Conservation (phyloP, 2,113 vertebrate genomes). For the Petroica traversi region DNA sequence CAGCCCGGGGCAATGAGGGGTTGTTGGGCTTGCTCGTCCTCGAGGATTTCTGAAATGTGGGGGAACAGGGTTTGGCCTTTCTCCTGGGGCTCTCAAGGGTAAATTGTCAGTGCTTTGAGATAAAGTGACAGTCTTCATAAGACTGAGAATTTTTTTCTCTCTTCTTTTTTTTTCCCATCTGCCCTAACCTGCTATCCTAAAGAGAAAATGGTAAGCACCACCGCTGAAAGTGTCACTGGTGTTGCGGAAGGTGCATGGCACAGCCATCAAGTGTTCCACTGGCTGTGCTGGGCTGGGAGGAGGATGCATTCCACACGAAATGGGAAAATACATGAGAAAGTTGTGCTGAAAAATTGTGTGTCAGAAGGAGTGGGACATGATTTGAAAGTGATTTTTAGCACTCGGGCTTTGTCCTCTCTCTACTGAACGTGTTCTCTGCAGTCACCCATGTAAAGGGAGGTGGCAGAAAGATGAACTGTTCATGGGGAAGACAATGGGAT, state of each 20-base stretch:
- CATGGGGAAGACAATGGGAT: background rate
- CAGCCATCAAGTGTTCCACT: fast-evolving
- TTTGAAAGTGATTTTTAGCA: background rate
- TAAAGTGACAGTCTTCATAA: background rate
- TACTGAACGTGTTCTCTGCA: background rate
- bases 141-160: background rate
- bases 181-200: background rate
- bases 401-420: background rate
- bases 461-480: background rate
- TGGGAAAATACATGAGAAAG: background rate
- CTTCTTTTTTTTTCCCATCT: fast-evolving
- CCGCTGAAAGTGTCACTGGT: background rate
- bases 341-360: background rate
- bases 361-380: background rate
- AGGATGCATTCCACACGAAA: background rate
- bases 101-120: background rate
- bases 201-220: background rate
- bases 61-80: background rate
- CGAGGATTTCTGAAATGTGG: background rate
- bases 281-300: background rate
- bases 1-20: background rate
- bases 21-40: background rate
- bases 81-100: background rate
- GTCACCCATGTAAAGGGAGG: background rate
- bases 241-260: background rate